Conservation (phyloP, 2,797 vertebrate species). For the Coluber constrictor region DNA sequence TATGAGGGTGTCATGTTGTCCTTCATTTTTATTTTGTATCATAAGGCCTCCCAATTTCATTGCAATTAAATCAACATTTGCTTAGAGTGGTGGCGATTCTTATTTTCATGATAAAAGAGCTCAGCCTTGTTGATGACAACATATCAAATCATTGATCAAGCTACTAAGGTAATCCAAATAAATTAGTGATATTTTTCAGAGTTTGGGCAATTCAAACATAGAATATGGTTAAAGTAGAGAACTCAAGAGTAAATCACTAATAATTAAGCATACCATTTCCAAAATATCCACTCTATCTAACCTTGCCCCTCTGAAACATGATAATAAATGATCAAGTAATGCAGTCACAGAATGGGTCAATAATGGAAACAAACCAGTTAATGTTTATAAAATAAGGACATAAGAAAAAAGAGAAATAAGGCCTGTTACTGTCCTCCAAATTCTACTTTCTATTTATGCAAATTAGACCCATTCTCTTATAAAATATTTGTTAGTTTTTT, state of each 20-base stretch:
- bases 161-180: neutral
- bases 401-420: neutral
- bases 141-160: neutral
- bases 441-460: neutral
- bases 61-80: neutral
- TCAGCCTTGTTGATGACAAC: neutral
- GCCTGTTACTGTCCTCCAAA: neutral
- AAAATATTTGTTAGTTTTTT: neutral
- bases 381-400: neutral
- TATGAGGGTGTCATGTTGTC: neutral
- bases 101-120: neutral
- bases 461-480: neutral
- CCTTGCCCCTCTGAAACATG: neutral
- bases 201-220: neutral
- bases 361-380: neutral
- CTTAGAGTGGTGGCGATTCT: neutral
- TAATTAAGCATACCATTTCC: neutral
- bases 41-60: neutral
- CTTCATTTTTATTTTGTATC: neutral
- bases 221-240: neutral
- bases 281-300: slow-evolving; percentile 12
- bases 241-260: neutral
- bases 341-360: neutral
- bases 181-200: neutral
- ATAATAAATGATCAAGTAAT: neutral